Base-by-base conservation (phyloP, 2,888 invertebrate genomes). In the Gastrophysa polygoni region DNA sequence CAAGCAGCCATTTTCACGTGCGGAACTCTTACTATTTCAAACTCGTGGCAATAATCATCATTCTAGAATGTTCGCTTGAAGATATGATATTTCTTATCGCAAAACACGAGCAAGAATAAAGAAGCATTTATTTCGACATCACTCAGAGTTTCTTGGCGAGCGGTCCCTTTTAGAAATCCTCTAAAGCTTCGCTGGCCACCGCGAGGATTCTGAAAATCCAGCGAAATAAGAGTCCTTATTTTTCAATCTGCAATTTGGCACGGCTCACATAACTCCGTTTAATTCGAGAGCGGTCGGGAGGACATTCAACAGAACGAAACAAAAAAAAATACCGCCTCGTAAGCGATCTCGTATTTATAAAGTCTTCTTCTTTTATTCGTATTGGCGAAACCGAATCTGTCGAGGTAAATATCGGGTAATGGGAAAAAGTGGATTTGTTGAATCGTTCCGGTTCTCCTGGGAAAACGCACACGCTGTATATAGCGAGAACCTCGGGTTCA, bases 251-350 rank as follows among this genome's bases (percentile, higher is more conserved):
- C 21, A 43, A 52, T 52, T 43, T 52, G 52, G 43, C 52, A 52
- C 43, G 34, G 24, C 43, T 16, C 52, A 24, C 21, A 21, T 32
- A 29, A 18, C 29, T 20, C 38, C 20, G 21, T 52, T 52, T 52
- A 43, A 52, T 52, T 43, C 43, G 21, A 52, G 18, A 6, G 21
- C 21, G 52, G 52, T 52, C 46, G 38, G 52, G 51, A 38, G 34
- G 34, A 20, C 51, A 29, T 18, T 32, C 21, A 52, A 38, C 20
- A 43, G 52, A 65, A 66, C 57, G 59, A 57, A 59, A 66, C 60
- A 59, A 59, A 52, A 24, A 47, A n/a, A 24, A 59, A 60, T 66
- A 66, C 55, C 66, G 62, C 64, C 54, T 54, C 55, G 59, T 63
- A 59, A 50, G 63, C 24, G 63, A 64, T 61, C 59, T 55, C 55